Conservation (phyloP, 2,113 vertebrate genomes). For the Vimba vimba region DNA sequence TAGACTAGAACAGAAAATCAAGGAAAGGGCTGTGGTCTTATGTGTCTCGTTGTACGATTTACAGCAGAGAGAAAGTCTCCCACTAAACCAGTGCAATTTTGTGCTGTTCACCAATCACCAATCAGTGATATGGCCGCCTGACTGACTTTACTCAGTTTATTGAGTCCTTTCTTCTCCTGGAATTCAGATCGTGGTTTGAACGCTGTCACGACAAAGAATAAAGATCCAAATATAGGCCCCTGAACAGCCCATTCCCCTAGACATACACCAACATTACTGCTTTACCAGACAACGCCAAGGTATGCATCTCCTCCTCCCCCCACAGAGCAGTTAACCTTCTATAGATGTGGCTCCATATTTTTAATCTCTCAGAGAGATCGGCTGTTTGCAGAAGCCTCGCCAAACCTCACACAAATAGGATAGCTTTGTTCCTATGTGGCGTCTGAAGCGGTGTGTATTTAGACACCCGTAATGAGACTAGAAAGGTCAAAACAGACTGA, state of each 20-base stretch:
- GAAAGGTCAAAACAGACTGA: slow-evolving; percentile 35
- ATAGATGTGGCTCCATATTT: slow-evolving; percentile 55
- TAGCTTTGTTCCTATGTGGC: slow-evolving; percentile 43
- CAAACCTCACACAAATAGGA: slow-evolving; percentile 53
- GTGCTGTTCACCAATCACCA: slow-evolving; percentile 35
- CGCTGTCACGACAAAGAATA: slow-evolving; percentile 32
- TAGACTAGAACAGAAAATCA: not conserved
- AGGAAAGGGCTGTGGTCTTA: not conserved
- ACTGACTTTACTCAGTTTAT: slow-evolving; percentile 33
- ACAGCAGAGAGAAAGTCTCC: slow-evolving; percentile 33
- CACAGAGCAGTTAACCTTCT: slow-evolving; percentile 46
- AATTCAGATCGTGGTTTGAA: slow-evolving; percentile 45
- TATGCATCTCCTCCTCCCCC: slow-evolving; percentile 51
- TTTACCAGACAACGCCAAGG: slow-evolving; percentile 58
- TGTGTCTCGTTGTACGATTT: slow-evolving; percentile 26
- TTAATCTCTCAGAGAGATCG: slow-evolving; percentile 54
- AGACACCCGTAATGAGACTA: slow-evolving; percentile 32
- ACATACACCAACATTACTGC: slow-evolving; percentile 44
- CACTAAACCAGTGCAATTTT: slow-evolving; percentile 26
- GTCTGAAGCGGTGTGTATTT: slow-evolving; percentile 47
- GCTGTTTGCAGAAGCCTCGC: slow-evolving; percentile 57
- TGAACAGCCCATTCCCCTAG: slow-evolving; percentile 11
- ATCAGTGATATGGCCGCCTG: slow-evolving; percentile 38
- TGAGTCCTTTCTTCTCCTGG: slow-evolving; percentile 47
- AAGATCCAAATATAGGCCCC: slow-evolving; percentile 53